These are phyloP conservation scores for Chlamydotis undulata DNA, from an alignment of 2,113 vertebrate genomes.

Conservation along the genomic window DNA sequence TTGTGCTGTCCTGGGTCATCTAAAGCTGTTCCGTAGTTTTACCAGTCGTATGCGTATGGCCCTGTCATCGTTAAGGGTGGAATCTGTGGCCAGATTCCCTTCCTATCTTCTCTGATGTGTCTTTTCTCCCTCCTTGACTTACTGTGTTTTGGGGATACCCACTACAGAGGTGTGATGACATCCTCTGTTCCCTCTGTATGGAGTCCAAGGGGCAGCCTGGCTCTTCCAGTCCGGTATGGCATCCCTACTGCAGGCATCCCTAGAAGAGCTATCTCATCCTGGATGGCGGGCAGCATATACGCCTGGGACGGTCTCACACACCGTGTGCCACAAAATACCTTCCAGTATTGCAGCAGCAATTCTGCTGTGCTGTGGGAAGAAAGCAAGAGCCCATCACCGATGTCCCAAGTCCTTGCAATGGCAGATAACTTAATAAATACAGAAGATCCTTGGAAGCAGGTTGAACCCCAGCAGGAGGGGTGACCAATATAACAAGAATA, in stretches of 20 bases:
- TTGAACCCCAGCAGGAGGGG: not conserved
- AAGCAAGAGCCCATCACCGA: not conserved
- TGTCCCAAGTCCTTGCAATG: not conserved
- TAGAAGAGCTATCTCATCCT: not conserved
- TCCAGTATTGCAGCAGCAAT: not conserved
- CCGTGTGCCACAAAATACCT: not conserved
- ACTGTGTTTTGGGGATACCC: not conserved
- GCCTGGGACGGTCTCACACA: not conserved
- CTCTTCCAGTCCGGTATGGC: not conserved
- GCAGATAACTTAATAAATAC: not conserved
- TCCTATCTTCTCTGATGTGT: not conserved
- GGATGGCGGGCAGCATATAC: not conserved
- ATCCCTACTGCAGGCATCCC: not conserved
- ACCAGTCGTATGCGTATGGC: too few relatives aligned
- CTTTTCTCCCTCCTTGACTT: not conserved
- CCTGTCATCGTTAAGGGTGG: not conserved
- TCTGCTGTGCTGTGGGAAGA: not conserved
- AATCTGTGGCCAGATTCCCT: not conserved
- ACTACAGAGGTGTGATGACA: not conserved
- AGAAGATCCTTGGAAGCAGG: not conserved
- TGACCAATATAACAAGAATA: not conserved
- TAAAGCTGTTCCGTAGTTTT: not conserved
- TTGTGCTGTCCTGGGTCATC: not conserved
- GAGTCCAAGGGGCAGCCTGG: not conserved
- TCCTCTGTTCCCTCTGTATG: not conserved